Conservation (phyloP, 1,140 invertebrate genomes). For the Venustaconcha ellipsiformis region DNA sequence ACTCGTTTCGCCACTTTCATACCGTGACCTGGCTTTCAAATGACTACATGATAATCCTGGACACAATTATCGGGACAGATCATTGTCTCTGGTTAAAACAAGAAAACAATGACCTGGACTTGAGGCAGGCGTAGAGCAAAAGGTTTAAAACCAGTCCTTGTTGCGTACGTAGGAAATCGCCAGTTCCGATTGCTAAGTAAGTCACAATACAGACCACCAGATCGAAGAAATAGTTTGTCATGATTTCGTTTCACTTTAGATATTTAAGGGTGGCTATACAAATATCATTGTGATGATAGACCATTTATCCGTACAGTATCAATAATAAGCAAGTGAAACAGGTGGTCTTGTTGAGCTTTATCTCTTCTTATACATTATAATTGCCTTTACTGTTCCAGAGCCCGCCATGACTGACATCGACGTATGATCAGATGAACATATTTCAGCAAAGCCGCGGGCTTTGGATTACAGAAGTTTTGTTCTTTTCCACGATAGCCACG, state of each 20-base stretch:
- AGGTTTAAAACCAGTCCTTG: not conserved
- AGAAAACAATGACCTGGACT: constrained; percentile 10
- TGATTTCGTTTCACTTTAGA: constrained; percentile 15
- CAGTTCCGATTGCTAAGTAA: not conserved
- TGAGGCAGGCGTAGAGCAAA: not conserved
- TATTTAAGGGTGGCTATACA: constrained; percentile 4
- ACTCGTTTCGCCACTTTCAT: not conserved
- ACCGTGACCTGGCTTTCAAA: not conserved
- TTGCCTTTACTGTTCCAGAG: too few species aligned
- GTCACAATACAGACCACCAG: constrained; percentile 6
- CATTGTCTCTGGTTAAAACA: not conserved
- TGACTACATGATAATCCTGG: not conserved
- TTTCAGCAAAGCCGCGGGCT: too few species aligned
- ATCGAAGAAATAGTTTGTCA: constrained; percentile 22
- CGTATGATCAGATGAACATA: too few species aligned
- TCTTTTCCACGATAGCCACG: too few species aligned
- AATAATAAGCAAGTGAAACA: not conserved
- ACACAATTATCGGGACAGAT: constrained; percentile 8
- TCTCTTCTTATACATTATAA: too few species aligned
- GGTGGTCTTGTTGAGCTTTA: too few species aligned
- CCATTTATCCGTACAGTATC: constrained; percentile 15
- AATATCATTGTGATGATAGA: constrained; percentile 6
- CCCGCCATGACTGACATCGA: too few species aligned
- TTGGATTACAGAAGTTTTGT: too few species aligned
- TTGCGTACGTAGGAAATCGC: constrained; percentile 9